These are phyloP conservation scores for Philopotamus ludificatus DNA, from an alignment of 1,140 invertebrate species.

Conservation along the genomic window DNA sequence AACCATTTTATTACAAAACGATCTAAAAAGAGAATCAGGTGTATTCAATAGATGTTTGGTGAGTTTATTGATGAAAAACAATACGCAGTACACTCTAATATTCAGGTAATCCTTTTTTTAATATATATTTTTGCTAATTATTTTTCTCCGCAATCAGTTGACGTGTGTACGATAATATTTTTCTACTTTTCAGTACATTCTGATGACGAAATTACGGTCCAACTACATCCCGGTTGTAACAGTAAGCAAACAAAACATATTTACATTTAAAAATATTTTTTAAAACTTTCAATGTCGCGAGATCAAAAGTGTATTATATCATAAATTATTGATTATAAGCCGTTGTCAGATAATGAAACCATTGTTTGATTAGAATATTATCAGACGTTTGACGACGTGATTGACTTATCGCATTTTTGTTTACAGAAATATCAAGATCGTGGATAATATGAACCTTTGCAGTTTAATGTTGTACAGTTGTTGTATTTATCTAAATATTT, in stretches of 20 bases:
- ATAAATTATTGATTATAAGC: too few relatives aligned
- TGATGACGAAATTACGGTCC: constrained; percentile 53
- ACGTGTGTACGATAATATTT: too few relatives aligned
- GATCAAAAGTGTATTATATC: not conserved
- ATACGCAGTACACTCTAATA: too few relatives aligned
- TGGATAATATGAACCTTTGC: constrained; percentile 56
- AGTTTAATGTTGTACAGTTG: constrained; percentile 32
- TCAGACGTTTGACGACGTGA: not conserved
- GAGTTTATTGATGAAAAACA: too few relatives aligned
- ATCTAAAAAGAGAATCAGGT: too few relatives aligned
- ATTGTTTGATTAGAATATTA: too few relatives aligned
- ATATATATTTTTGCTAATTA: too few relatives aligned
- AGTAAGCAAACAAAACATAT: constrained; percentile 46
- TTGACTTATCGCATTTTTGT: constrained; percentile 42
- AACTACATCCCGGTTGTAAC: constrained; percentile 53
- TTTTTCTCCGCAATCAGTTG: too few relatives aligned
- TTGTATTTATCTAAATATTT: constrained; percentile 35
- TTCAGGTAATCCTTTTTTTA: too few relatives aligned
- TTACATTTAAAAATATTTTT: not conserved
- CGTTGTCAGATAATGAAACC: too few relatives aligned
- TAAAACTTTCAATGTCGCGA: not conserved
- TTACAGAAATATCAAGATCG: constrained; percentile 56
- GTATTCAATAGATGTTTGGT: too few relatives aligned
- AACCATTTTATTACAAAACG: too few relatives aligned
- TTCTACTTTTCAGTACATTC: constrained; percentile 50